A percentile compares a stretch with the other conserved stretches of the same genome.
phyloP scores from a whole-genome alignment of 2,888 invertebrate genomes.

The Linnaemya vulpina region DNA sequence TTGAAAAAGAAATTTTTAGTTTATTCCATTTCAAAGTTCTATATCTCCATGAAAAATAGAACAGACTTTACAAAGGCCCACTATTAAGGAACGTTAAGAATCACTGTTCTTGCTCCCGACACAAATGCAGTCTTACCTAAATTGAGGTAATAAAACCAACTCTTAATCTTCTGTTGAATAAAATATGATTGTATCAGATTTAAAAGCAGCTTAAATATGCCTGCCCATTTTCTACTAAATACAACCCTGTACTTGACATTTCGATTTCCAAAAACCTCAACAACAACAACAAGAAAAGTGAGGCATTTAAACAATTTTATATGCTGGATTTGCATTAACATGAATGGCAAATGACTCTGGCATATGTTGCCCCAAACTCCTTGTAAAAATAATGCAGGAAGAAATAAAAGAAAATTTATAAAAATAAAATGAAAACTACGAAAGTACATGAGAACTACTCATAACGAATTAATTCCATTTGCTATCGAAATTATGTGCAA shows the following conservation, averaged over 20 bases:
- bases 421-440: not conserved
- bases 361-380: conserved; percentile 26
- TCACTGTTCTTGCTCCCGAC: too few species aligned
- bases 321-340: conserved; percentile 33
- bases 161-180: not conserved
- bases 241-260: not conserved
- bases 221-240: not conserved
- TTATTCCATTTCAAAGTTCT: too few species aligned
- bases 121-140: not conserved
- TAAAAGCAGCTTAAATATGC: not conserved
- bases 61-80: too few species aligned
- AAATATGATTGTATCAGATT: not conserved
- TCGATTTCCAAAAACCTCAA: not conserved
- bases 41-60: too few species aligned
- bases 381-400: not conserved
- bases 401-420: too few species aligned
- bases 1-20: too few species aligned
- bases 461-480: conserved; percentile 36
- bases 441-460: conserved; percentile 23
- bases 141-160: not conserved
- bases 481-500: conserved; percentile 57
- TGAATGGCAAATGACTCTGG: conserved; percentile 32
- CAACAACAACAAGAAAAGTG: too few species aligned
- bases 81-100: not conserved
- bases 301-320: conserved; percentile 28